Evolutionary conservation across 2,113 vertebrate species (phyloP), one percentile per base, ranked within the genome.

Genomic region (Alces alces): DNA sequence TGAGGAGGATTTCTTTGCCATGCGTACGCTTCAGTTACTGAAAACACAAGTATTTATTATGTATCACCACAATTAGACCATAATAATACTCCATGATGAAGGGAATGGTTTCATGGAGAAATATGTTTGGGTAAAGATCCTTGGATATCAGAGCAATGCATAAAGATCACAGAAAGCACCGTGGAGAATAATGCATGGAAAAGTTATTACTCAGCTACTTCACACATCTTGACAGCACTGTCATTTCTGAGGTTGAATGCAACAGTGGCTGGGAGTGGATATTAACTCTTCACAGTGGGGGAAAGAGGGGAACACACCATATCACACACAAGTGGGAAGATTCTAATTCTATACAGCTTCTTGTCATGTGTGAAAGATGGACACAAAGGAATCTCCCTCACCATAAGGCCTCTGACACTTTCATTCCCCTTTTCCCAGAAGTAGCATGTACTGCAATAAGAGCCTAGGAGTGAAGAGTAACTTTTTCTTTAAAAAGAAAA

Each of bases 11-110:
- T 79, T 92, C 80, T 95, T 73, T 73, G 61, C 33, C 8, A 6
- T 23, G 36, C 50, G 64, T 88, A n/a, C 1, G 28, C 4, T 83
- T 73, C 89, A 43, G 57, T 89, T 86, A 84, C 66, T 95, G 52
- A 90, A 85, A 87, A 78, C n/a, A 5, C 28, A 61, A 92, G 43
- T 47, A 58, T 97, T 84, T 92, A 76, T 91, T 84, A n/a, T 28
- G 30, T 82, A 30, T n/a, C 83, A 94, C 43, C 73, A 93, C 76
- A 60, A 47, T 83, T 78, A 89, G 25, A 78, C 11, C 91, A 17
- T 36, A 86, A 66, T 79, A 27, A 58, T 76, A 70, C 43, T 7
- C 36, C 43, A 6, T 13, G 39, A n/a, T 4, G 23, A 78, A 6
- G 70, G 54, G 6, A 66, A 60, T 30, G 14, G 57, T 47, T 58